Evolutionary conservation across 2,797 vertebrate species (phyloP).

Genomic region (Pteropus rufus): DNA sequence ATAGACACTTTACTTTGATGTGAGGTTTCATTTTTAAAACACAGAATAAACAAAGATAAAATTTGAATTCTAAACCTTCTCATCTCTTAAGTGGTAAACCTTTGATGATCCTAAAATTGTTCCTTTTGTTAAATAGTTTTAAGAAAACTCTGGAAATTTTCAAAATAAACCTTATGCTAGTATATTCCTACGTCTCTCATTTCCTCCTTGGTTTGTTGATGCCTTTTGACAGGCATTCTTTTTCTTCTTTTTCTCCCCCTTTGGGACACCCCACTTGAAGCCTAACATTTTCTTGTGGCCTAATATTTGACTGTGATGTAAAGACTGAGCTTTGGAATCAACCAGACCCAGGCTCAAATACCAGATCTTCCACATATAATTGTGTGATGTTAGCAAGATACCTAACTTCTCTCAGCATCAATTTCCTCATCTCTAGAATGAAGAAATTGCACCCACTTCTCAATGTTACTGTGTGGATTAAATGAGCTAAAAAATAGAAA

Average conservation of each 20-base stretch:
- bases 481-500: conserved; percentile 49
- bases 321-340: conserved; percentile 6
- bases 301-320: neutral
- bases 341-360: neutral
- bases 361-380: neutral
- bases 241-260: neutral
- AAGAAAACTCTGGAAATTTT: conserved; percentile 44
- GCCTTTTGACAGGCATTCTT: neutral
- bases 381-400: neutral
- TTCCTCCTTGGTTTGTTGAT: conserved; percentile 30
- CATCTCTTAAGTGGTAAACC: neutral
- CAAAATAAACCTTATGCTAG: conserved; percentile 27
- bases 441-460: conserved; percentile 33
- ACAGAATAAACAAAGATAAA: conserved; percentile 13
- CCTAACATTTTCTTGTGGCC: neutral
- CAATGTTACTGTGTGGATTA: conserved; percentile 2
- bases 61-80: neutral
- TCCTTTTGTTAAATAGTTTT: conserved; percentile 36
- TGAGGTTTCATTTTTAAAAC: conserved; percentile 1
- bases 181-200: neutral
- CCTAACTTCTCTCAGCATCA: neutral
- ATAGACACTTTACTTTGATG: neutral
- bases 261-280: neutral
- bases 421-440: conserved; percentile 46
- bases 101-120: neutral